Evolutionary conservation across 1,140 invertebrate species (phyloP), one percentile per base, ranked within the genome.

Genomic region (Brachionus asplanchnoidis): DNA sequence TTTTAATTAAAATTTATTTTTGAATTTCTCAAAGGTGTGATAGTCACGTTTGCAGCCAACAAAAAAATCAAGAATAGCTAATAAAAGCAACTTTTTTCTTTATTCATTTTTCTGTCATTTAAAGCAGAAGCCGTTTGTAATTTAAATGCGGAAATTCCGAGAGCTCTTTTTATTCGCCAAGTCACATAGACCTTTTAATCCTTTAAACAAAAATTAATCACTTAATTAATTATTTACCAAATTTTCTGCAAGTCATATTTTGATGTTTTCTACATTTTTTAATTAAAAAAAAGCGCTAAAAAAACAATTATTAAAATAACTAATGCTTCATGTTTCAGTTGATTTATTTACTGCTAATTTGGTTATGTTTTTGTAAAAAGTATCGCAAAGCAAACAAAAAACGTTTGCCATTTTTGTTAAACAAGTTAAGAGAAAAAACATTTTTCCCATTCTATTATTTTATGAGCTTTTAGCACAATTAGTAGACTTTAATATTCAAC

Each of bases 261-360:
- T 32, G 26, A 32, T 42, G 32, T 42, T 42, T 73, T n/a, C 6
- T 42, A 44, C 36, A 44, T 73, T 73, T 73, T 73, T 42, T 73
- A 73, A 73, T 73, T 73, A 73, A 73, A 73, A n/a, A 73, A 73
- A 73, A 73, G 68, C 68, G 68, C 68, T 73, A 73, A n/a, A 73
- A 73, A 73, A 73, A 73, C 68, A 73, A 73, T 40, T 68, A 68
- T 32, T 32, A 68, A 32, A 68, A 68, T 40, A 32, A 12, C 53
- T 60, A 60, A 60, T 60, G 53, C 3, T 60, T 60, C 53, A 60
- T 60, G 53, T 23, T 60, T 60, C 20, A 60, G 20, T 1, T 60
- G 2, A 60, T 60, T 60, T 60, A 11, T 60, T 60, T 60, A 60
- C 53, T 60, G 53, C 53, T 20, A 60, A 60, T 60, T 60, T 60